Conservation (phyloP, 2,797 vertebrate species). For the Sitta carolinensis region DNA sequence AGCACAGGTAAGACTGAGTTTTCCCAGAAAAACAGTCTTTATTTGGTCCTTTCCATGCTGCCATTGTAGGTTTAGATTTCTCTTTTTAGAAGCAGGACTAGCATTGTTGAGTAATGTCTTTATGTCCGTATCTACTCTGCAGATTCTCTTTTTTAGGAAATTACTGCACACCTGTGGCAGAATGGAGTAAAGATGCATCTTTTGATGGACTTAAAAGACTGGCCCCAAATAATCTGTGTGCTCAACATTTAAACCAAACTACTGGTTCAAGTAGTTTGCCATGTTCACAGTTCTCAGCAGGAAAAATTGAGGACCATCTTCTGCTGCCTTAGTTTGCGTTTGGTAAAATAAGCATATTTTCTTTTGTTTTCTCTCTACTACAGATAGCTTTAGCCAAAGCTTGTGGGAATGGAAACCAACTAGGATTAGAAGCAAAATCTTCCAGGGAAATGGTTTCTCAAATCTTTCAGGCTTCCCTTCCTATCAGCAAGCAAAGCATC, state of each 20-base stretch:
- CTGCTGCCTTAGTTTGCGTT: neutral
- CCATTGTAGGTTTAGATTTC: neutral
- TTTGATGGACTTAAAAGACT: neutral
- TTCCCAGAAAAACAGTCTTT: neutral
- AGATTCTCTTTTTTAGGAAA: neutral
- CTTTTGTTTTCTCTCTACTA: neutral
- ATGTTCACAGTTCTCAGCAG: neutral
- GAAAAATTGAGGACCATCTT: neutral
- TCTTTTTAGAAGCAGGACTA: neutral
- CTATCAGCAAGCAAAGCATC: constrained; percentile 73
- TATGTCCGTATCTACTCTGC: neutral
- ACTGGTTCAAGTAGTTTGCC: neutral
- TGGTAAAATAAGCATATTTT: neutral
- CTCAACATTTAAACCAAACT: neutral
- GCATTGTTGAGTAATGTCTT: neutral
- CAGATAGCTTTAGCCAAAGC: constrained; percentile 91
- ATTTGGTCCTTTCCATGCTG: neutral
- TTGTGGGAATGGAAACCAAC: constrained; percentile 84
- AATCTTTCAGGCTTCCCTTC: constrained; percentile 82
- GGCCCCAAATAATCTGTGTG: neutral
- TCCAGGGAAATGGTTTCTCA: constrained; percentile 84
- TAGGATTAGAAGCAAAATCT: constrained; percentile 83
- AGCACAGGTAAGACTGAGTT: constrained; percentile 84
- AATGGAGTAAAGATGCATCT: neutral
- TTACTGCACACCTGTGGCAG: neutral